phyloP scores from a whole-genome alignment of 2,797 vertebrate genomes.

The Neoniphon sammara region DNA sequence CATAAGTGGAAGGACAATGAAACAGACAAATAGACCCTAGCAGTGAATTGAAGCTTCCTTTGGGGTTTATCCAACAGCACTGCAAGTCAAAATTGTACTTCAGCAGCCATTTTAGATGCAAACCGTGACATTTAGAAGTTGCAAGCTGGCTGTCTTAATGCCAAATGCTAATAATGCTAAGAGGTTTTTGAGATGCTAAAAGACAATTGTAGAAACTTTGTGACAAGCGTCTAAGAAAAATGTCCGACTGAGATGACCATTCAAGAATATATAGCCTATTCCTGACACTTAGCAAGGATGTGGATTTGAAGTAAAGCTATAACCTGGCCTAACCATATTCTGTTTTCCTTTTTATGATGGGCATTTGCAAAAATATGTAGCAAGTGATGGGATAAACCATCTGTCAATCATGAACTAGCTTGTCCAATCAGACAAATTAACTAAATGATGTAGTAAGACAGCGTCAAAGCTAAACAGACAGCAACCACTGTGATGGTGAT shows the following conservation, averaged over 20 bases:
- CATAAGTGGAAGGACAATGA: conserved; percentile 51
- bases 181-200: not conserved
- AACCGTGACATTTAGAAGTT: conserved; percentile 55
- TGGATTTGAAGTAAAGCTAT: too few species aligned
- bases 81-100: conserved; percentile 58
- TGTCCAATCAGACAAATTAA: too few species aligned
- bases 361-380: too few species aligned
- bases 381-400: too few species aligned
- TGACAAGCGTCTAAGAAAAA: not conserved
- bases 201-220: not conserved
- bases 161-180: not conserved
- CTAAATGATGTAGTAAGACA: too few species aligned
- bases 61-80: conserved; percentile 56
- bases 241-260: not conserved
- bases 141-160: conserved; percentile 2
- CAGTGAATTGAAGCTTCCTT: conserved; percentile 34
- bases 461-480: too few species aligned
- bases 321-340: too few species aligned
- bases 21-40: conserved; percentile 54
- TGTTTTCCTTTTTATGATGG: too few species aligned
- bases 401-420: too few species aligned
- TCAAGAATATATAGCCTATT: not conserved
- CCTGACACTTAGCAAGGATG: too few species aligned
- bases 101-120: conserved; percentile 48
- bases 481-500: too few species aligned